A percentile compares a stretch with the other conserved stretches of the same genome.
Conservation (phyloP, 2,113 vertebrate genomes). For the Pseudopipra pipra region DNA sequence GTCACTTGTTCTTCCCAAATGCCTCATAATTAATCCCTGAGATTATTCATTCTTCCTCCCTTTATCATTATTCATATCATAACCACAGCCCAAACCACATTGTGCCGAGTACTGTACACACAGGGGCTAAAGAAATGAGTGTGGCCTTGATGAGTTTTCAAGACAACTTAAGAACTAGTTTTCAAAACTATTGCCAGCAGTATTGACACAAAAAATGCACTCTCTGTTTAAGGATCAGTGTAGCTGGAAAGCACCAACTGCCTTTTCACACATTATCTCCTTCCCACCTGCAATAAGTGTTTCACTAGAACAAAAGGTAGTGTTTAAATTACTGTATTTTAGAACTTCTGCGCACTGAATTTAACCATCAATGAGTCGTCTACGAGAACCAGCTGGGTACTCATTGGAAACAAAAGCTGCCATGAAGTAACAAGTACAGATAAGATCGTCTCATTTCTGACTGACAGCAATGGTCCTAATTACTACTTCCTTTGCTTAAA, state of each 20-base stretch:
- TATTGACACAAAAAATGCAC: neutral
- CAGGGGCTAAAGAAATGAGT: neutral
- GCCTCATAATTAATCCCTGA: neutral
- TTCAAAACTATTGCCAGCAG: neutral
- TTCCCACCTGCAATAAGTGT: neutral
- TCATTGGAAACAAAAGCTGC: neutral
- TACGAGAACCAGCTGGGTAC: neutral
- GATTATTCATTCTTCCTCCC: neutral
- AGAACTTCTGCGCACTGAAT: neutral
- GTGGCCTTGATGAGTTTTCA: neutral
- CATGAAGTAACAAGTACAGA: neutral
- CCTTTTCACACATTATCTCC: neutral
- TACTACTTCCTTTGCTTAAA: neutral
- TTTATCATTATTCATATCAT: neutral
- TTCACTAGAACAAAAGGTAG: neutral
- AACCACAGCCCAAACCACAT: neutral
- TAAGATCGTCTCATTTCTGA: neutral
- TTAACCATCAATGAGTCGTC: neutral
- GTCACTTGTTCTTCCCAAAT: neutral
- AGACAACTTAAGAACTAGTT: neutral
- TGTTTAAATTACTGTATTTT: neutral
- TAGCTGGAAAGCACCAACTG: neutral
- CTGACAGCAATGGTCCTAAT: neutral
- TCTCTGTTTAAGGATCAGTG: neutral
- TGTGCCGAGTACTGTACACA: neutral